Conservation (phyloP, 2,888 invertebrate species). For the Zeuzera pyrina region DNA sequence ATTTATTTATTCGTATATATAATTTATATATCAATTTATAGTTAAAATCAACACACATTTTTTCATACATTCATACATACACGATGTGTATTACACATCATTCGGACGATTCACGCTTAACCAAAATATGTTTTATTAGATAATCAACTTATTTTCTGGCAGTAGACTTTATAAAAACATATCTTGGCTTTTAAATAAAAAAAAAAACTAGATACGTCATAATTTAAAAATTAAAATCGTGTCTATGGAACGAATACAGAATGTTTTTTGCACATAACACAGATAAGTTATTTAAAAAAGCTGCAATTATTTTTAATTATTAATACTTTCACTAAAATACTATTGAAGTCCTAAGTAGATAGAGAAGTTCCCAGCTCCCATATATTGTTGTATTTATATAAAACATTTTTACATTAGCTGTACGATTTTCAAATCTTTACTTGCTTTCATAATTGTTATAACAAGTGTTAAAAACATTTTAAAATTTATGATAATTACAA, state of each 20-base stretch:
- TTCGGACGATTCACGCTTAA: constrained; percentile 21
- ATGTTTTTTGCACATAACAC: constrained; percentile 9
- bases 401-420: no score
- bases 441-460: no score
- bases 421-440: no score
- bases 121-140: constrained; percentile 24
- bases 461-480: no score
- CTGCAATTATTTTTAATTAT: constrained; percentile 34
- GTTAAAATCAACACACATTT: constrained; percentile 68
- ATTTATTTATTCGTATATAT: constrained; percentile 71
- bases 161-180: constrained; percentile 26
- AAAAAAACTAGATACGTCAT: constrained; percentile 30
- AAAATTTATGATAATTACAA: background rate
- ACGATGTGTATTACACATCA: constrained; percentile 13
- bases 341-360: constrained; percentile 16
- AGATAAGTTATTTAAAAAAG: constrained; percentile 28
- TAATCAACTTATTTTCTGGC: constrained; percentile 31
- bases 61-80: constrained; percentile 39
- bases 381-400: no score
- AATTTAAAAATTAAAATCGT: constrained; percentile 24
- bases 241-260: constrained; percentile 12
- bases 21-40: constrained; percentile 71
- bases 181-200: constrained; percentile 24
- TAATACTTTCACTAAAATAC: constrained; percentile 52
- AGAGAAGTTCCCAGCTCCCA: no score